Conservation (phyloP, 2,113 vertebrate genomes). For the Cyphomyrus discorhynchus region DNA sequence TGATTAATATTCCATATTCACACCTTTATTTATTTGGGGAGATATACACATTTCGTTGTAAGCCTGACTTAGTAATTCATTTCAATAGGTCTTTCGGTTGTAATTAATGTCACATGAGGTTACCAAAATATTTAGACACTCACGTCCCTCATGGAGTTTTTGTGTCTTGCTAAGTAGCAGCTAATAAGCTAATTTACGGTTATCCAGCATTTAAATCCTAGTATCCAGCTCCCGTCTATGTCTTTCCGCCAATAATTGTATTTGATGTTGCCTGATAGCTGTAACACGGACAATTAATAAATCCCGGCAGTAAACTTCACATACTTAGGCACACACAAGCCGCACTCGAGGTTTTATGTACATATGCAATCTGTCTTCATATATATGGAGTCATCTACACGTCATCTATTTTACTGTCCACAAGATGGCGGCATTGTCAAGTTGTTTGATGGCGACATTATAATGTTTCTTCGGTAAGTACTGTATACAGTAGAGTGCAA, state of each 20-base stretch:
- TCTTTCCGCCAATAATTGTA: neutral
- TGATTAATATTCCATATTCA: neutral
- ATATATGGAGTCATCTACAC: neutral
- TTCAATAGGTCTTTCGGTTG: neutral
- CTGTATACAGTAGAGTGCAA: neutral
- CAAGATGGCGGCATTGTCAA: conserved; percentile 47
- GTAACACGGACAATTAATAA: neutral
- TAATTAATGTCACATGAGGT: neutral
- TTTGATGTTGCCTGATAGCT: neutral
- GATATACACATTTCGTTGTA: neutral
- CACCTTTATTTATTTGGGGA: neutral
- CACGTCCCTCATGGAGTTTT: neutral
- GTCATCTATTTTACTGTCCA: conserved; percentile 31
- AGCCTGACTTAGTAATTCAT: neutral
- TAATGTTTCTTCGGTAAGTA: neutral
- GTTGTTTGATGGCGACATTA: conserved; percentile 43
- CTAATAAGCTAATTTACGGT: neutral
- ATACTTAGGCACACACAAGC: neutral
- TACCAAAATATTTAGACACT: neutral
- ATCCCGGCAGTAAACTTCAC: neutral
- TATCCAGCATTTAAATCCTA: neutral
- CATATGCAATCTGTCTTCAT: neutral
- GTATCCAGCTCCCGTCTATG: neutral
- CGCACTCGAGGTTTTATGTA: neutral
- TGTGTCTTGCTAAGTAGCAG: neutral